These are phyloP conservation scores for Trichonephila clavipes DNA, from an alignment of 1,140 invertebrate species.

Conservation along the genomic window DNA sequence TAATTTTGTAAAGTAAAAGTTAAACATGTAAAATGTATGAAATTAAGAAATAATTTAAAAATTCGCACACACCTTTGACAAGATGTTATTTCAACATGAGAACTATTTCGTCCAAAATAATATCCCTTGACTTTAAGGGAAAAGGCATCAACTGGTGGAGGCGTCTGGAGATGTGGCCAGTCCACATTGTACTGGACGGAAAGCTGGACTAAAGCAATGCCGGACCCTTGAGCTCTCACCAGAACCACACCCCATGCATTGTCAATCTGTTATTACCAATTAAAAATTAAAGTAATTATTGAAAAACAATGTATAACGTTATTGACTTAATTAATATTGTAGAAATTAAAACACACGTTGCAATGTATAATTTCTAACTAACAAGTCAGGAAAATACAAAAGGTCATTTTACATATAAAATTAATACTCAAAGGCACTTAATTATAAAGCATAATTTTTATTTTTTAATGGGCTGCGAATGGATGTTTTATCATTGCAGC, in stretches of 20 bases:
- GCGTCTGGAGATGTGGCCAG: slow-evolving; percentile 89
- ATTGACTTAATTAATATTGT: too few relatives aligned
- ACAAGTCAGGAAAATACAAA: too few relatives aligned
- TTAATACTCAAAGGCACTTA: too few relatives aligned
- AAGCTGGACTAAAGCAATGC: slow-evolving; percentile 95
- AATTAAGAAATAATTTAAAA: not conserved
- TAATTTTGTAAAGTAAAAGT: too few relatives aligned
- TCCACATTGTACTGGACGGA: slow-evolving; percentile 97
- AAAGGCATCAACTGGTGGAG: slow-evolving; percentile 91
- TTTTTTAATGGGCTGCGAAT: too few relatives aligned
- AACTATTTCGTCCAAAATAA: slow-evolving; percentile 95
- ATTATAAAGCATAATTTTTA: too few relatives aligned
- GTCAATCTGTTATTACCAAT: slow-evolving; percentile 84
- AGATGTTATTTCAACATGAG: slow-evolving; percentile 90
- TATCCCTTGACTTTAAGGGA: slow-evolving; percentile 87
- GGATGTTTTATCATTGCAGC: too few relatives aligned
- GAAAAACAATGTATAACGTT: not conserved
- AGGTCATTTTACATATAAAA: too few relatives aligned
- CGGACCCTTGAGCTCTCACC: slow-evolving; percentile 93
- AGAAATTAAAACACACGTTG: too few relatives aligned
- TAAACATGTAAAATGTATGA: too few relatives aligned
- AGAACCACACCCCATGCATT: slow-evolving; percentile 96
- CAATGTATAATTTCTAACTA: too few relatives aligned
- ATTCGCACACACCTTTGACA: slow-evolving; percentile 84
- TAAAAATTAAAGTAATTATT: not conserved